These are phyloP conservation scores for Plectropomus leopardus DNA, from an alignment of 2,113 vertebrate genomes.

Conservation along the genomic window DNA sequence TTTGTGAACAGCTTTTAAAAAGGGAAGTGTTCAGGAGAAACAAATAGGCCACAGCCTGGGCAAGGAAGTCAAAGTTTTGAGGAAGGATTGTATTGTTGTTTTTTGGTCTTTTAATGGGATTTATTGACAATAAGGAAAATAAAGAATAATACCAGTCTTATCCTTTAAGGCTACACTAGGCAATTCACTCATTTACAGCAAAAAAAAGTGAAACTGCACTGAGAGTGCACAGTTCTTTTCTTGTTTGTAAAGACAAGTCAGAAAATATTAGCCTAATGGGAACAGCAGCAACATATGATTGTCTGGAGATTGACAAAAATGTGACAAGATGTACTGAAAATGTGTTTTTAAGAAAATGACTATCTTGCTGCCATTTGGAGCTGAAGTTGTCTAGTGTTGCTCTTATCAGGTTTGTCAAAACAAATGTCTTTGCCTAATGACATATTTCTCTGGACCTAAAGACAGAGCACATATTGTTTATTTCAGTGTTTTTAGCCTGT, in stretches of 20 bases:
- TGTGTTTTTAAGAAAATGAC: too few relatives aligned
- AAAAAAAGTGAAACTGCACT: not conserved
- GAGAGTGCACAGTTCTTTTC: not conserved
- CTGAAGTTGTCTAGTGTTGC: slow-evolving; percentile 12
- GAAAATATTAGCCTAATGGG: not conserved
- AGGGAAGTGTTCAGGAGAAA: too few relatives aligned
- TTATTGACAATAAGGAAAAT: slow-evolving; percentile 4
- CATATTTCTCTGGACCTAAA: slow-evolving; percentile 53
- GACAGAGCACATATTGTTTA: slow-evolving; percentile 13
- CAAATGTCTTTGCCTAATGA: not conserved
- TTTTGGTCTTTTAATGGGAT: slow-evolving; percentile 19
- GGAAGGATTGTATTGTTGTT: not conserved
- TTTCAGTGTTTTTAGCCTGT: slow-evolving; percentile 20
- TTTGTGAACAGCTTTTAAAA: too few relatives aligned
- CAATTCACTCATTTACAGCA: not conserved
- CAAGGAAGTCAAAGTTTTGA: not conserved
- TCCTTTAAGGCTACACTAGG: not conserved
- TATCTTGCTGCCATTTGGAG: not conserved
- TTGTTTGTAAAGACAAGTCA: not conserved
- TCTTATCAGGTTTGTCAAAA: slow-evolving; percentile 14
- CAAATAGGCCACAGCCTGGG: not conserved
- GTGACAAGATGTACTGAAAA: not conserved
- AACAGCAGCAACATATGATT: not conserved
- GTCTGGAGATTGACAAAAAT: not conserved
- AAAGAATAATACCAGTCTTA: not conserved